phyloP scores from a whole-genome alignment of 2,888 invertebrate genomes.

The Toxonevra muliebris region DNA sequence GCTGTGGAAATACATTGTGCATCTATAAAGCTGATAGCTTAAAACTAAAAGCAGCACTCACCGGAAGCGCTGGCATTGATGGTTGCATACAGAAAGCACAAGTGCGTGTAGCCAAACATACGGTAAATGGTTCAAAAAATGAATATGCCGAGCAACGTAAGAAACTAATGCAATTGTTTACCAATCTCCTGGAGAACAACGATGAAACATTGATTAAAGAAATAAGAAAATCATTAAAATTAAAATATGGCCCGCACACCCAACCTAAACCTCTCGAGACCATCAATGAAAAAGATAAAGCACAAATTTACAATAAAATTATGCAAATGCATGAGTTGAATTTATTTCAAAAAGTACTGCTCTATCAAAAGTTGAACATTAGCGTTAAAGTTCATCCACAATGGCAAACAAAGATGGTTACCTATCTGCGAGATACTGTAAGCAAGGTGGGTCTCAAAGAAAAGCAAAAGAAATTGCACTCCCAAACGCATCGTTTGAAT shows the following conservation, averaged over 20 bases:
- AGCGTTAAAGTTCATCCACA: slow-evolving; percentile 49
- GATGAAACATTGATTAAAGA: slow-evolving; percentile 52
- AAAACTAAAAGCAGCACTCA: slow-evolving; percentile 69
- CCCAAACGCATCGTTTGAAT: slow-evolving; percentile 47
- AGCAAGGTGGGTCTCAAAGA: slow-evolving; percentile 28
- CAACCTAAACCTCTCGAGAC: slow-evolving; percentile 14
- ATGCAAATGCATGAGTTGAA: slow-evolving; percentile 56
- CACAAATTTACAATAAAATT: slow-evolving; percentile 49
- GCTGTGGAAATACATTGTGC: slow-evolving; percentile 74
- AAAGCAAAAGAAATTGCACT: slow-evolving; percentile 34
- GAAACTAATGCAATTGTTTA: slow-evolving; percentile 51
- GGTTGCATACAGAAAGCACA: slow-evolving; percentile 58
- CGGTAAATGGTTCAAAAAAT: slow-evolving; percentile 47
- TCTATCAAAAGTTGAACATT: slow-evolving; percentile 57
- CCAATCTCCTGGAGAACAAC: slow-evolving; percentile 51
- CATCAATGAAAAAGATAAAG: slow-evolving; percentile 43
- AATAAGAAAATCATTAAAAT: slow-evolving; percentile 33
- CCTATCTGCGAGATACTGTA: slow-evolving; percentile 46
- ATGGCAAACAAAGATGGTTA: slow-evolving; percentile 42
- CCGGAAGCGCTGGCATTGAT: slow-evolving; percentile 53
- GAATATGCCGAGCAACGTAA: slow-evolving; percentile 50
- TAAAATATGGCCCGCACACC: too few species aligned
- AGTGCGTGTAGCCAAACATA: slow-evolving; percentile 47
- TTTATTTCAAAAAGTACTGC: slow-evolving; percentile 59
- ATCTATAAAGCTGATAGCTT: slow-evolving; percentile 73